Evolutionary conservation across 2,888 invertebrate genomes (phyloP), one percentile per base, ranked within the genome.

Genomic region (Neoitamus cyanurus): DNA sequence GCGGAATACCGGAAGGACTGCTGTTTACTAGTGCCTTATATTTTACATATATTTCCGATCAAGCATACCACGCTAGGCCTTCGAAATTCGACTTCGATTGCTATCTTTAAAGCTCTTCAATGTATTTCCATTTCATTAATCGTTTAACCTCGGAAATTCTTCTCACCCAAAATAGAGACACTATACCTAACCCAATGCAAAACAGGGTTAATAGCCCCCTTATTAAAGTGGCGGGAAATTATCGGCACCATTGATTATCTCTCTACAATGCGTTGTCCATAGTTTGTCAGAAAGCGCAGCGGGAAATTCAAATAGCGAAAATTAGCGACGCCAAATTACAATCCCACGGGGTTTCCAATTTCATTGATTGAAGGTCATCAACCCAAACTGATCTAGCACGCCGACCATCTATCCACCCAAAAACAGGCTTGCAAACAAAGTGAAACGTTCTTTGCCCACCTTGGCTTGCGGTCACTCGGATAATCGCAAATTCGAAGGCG

Each of bases 331-430:
- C 58, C 58, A 58, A 58, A 20, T 58, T 58, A 20, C 58, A 58
- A 20, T 58, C 25, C 58, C 58, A 58, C 58, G 58, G 58, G 25
- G 42, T 42, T 25, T 58, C 58, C 25, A 58, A 58, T 58, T 58
- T 20, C 58, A 58, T 58, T 58, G 58, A 58, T 58, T 58, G 58
- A 58, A 58, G 58, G 58, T 58, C 58, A 58, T 58, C 58, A 58
- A 58, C 58, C 58, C 58, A 58, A 58, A 58, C 25, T 9, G 20
- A 58, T 58, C 58, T 58, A 6, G 58, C 58, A 58, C 58, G n/a
- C 1, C 42, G 3, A 9, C 9, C 37, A 34, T 34, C 34, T 34
- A 34, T 34, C 34, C 34, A 7, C 34, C 6, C 37, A 9, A 37
- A 37, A 37, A 3, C 5, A 37, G 37, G 7, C 37, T 37, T 9